Percentiles rank a stretch among this genome's conserved stretches.
Evolutionary conservation across 2,888 invertebrate species (phyloP).

Genomic region (Abrostola tripartita): DNA sequence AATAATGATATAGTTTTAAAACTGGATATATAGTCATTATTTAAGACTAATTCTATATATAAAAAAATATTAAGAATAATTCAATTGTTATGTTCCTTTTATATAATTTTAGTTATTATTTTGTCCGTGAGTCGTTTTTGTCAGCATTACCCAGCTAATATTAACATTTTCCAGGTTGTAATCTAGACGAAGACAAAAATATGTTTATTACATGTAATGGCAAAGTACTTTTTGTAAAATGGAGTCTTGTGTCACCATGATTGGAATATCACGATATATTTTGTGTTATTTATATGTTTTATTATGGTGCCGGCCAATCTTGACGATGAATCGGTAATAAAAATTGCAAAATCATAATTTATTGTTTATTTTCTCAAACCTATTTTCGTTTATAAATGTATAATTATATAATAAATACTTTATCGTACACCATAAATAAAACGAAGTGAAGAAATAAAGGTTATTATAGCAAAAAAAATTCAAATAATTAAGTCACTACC

Average conservation of each 20-base stretch:
- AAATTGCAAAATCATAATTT: constrained; percentile 50
- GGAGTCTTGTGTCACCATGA: constrained; percentile 30
- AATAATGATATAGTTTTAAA: constrained; percentile 13
- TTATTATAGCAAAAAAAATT: constrained; percentile 2
- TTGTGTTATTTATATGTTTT: constrained; percentile 56
- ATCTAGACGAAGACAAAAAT: constrained; percentile 1
- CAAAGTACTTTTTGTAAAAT: constrained; percentile 29
- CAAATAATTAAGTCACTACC: too few relatives aligned
- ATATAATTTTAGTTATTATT: constrained; percentile 17
- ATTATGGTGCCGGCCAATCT: constrained; percentile 68
- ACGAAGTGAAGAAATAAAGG: too few relatives aligned
- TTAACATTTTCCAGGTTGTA: background rate
- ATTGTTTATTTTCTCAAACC: constrained; percentile 53
- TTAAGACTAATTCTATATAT: constrained; percentile 39
- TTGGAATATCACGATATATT: constrained; percentile 37
- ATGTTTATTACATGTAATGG: constrained; percentile 12
- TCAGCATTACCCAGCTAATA: constrained; percentile 6
- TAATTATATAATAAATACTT: too few relatives aligned
- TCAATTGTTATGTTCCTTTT: constrained; percentile 37
- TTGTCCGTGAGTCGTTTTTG: background rate
- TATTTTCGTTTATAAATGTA: background rate
- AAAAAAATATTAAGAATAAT: constrained; percentile 11
- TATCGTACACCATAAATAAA: too few relatives aligned
- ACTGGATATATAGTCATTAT: constrained; percentile 38
- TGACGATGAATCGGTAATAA: constrained; percentile 64